Conservation (phyloP, 2,888 invertebrate species). For the Callinectes sapidus region DNA sequence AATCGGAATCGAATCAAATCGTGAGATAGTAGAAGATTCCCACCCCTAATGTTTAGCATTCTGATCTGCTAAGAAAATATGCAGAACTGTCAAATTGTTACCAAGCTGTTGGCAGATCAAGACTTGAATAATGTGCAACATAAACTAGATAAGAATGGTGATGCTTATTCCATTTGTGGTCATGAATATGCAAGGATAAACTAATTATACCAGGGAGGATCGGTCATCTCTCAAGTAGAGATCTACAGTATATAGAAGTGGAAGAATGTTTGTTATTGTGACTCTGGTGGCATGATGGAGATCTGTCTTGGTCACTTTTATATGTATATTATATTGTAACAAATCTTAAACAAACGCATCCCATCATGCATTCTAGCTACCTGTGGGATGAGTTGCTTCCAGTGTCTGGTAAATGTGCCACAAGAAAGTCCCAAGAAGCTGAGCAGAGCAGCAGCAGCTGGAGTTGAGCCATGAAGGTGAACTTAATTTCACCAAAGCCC, state of each 20-base stretch:
- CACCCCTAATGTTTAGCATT: too few species aligned
- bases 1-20: too few species aligned
- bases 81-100: too few species aligned
- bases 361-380: not conserved
- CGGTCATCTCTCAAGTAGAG: not conserved
- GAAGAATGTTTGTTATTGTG: too few species aligned
- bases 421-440: slow-evolving; percentile 37
- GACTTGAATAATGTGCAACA: too few species aligned
- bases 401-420: slow-evolving; percentile 32
- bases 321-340: too few species aligned
- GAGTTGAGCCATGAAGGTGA: slow-evolving; percentile 35
- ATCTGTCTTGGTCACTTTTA: too few species aligned
- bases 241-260: not conserved
- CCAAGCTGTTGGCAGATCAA: too few species aligned
- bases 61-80: too few species aligned
- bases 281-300: not conserved
- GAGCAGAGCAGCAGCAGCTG: slow-evolving; percentile 38
- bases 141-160: too few species aligned
- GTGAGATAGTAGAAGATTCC: too few species aligned
- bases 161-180: too few species aligned
- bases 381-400: not conserved
- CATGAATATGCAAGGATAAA: not conserved
- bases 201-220: not conserved
- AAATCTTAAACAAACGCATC: not conserved
- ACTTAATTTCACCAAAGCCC: not conserved